These are phyloP conservation scores for Wiebesia pumilae DNA, from an alignment of 1,140 invertebrate genomes.

Conservation along the genomic window DNA sequence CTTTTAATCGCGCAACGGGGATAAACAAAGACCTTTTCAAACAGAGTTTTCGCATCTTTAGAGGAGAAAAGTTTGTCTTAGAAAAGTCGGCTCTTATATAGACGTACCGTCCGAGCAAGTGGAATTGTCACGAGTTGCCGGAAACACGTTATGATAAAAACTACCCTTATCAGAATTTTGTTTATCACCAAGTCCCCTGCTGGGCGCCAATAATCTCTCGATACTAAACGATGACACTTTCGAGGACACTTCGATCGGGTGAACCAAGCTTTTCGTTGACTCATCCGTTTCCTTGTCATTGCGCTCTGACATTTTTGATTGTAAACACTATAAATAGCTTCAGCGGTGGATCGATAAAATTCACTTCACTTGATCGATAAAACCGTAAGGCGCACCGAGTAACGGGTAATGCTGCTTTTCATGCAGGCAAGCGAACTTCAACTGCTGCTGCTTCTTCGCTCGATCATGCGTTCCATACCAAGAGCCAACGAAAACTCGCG, in stretches of 20 bases:
- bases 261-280: constrained; percentile 36
- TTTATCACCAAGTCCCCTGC: not conserved
- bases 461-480: not conserved
- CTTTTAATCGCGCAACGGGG: too few species aligned
- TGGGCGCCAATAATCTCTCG: constrained; percentile 66
- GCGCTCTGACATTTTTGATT: constrained; percentile 62
- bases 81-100: too few species aligned
- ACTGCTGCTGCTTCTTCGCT: not conserved
- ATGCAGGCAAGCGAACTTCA: not conserved
- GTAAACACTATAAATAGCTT: not conserved
- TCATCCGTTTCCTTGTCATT: constrained; percentile 37
- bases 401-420: not conserved
- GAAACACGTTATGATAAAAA: not conserved
- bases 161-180: not conserved
- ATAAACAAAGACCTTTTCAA: too few species aligned
- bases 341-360: not conserved
- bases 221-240: constrained; percentile 68
- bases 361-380: not conserved
- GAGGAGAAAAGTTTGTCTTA: too few species aligned
- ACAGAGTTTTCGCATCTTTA: too few species aligned
- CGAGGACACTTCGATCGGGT: constrained; percentile 30
- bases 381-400: constrained; percentile 9
- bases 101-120: constrained; percentile 26
- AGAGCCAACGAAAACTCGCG: not conserved
- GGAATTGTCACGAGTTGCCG: not conserved